These are phyloP conservation scores for Pangasius larnaudii DNA, from an alignment of 2,797 vertebrate species.

Conservation along the genomic window DNA sequence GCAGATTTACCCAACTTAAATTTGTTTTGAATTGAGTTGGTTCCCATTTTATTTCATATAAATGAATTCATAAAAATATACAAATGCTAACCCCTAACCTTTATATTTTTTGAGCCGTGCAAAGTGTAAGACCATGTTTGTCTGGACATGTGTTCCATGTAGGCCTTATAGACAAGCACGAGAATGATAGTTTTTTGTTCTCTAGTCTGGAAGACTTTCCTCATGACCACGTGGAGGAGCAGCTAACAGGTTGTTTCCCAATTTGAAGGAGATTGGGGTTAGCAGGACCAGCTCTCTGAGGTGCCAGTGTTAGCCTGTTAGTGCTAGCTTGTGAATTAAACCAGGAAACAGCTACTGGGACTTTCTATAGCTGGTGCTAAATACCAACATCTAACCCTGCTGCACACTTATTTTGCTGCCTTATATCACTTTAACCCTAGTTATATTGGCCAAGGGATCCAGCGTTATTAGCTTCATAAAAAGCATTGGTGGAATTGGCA, in stretches of 20 bases:
- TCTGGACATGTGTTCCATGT: background rate
- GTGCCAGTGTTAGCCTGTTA: slow-evolving; percentile 37
- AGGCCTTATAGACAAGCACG: background rate
- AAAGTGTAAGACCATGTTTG: background rate
- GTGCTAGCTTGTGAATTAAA: slow-evolving; percentile 28
- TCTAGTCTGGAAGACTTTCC: background rate
- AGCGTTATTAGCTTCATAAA: slow-evolving; percentile 20
- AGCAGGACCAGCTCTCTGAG: slow-evolving; percentile 38
- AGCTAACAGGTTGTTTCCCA: slow-evolving; percentile 4
- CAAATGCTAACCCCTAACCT: background rate
- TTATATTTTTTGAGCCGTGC: background rate
- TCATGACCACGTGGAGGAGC: background rate
- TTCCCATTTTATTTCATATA: background rate
- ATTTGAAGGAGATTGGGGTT: slow-evolving; percentile 43
- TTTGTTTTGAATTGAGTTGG: too few species aligned
- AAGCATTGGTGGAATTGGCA: slow-evolving; percentile 1
- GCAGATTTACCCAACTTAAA: too few species aligned
- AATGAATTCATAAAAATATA: background rate
- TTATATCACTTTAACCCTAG: background rate
- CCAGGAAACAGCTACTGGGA: background rate
- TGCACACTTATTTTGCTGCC: slow-evolving; percentile 3
- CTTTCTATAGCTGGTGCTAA: background rate
- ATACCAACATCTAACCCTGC: slow-evolving; percentile 5
- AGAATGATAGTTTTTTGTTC: background rate
- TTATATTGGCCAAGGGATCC: background rate